Base-by-base conservation (phyloP, 1,140 invertebrate species). In the Bradynema listronoti region DNA sequence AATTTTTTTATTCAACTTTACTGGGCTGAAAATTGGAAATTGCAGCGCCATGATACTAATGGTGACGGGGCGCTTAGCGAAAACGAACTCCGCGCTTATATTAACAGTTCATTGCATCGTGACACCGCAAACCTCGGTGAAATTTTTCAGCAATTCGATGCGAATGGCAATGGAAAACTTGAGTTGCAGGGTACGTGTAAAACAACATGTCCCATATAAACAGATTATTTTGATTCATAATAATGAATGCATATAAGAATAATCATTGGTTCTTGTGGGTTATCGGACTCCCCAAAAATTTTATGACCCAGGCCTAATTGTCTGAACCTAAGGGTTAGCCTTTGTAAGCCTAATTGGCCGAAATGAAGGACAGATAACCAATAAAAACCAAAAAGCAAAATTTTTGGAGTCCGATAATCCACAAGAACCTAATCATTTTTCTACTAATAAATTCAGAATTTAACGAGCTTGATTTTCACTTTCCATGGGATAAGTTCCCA, bases 401-500 rank as follows among this genome's bases (percentile, higher is more conserved):
- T n/a, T n/a, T n/a, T n/a, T n/a, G n/a, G n/a, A n/a, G n/a, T n/a
- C n/a, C n/a, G n/a, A n/a, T n/a, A n/a, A n/a, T n/a, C n/a, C n/a
- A n/a, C n/a, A n/a, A n/a, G n/a, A n/a, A n/a, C 1, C 14, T n/a
- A 56, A 16, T 7, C 1, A 9, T 4, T 56, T 22, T 2, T 4
- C 16, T 11, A 4, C 9, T 11, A 24, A 9, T 33, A 1, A 22
- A n/a, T 36, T 19, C 11, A 59, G 51, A 59, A 43, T 60, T 61
- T 49, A 43, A 54, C 29, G 30, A 61, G 32, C 55, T 61, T 14
- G 59, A 61, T 16, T 61, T 61, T 19, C 45, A 61, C 27, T 61
- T 61, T 47, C 59, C 59, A 2, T 61, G 59, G 59, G 56, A 61
- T 2, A 62, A 62, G 25, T 61, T 61, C 42, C 59, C 59, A 0